Base-by-base conservation (phyloP, 2,797 vertebrate species). In the Anolis apletophallus region DNA sequence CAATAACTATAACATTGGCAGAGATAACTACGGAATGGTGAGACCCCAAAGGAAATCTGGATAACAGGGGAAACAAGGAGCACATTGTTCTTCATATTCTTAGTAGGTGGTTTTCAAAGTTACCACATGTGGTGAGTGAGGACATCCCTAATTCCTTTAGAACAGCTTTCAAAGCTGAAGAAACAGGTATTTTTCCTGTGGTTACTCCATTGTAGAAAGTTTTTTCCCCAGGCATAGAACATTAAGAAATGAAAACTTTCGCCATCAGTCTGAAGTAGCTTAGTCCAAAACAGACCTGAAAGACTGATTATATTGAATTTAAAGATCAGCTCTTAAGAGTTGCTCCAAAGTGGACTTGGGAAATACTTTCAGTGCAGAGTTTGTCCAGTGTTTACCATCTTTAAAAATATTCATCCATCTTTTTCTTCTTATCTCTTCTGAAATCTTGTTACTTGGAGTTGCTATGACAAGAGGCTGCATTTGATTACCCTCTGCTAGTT, bases 391-490 rank as follows among this genome's bases (percentile, higher is more conserved):
- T 68, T 55, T 40, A 78, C 52, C 10, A 10, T 34, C 36, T n/a
- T 78, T 85, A 69, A 71, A 85, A 68, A 11, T 29, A 55, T 64
- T 69, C 50, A n/a, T 11, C 19, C 52, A 59, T 29, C 74, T 85
- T 83, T 40, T 29, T 81, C 61, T 82, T 74, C 14, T 55, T 57
- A 17, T 84, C 64, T 16, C 40, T 5, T 0, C 83, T 84, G 11
- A 79, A 32, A 21, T 61, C 69, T 82, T 52, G 77, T 71, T 81
- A 61, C 9, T n/a, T 68, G 54, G 74, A 84, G 0, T 8, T 86
- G 16, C 5, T 8, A 34, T 34, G 21, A 61, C 21, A 87, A 86
- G 3, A 0, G 19, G 12, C 46, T 79, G 12, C 0, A 57, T 68
- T 0, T 64, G 86, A 34, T 10, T 61, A 74, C 55, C 55, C 13